Evolutionary conservation across 2,888 invertebrate species (phyloP).

Genomic region (Dicranocentrus wangi): DNA sequence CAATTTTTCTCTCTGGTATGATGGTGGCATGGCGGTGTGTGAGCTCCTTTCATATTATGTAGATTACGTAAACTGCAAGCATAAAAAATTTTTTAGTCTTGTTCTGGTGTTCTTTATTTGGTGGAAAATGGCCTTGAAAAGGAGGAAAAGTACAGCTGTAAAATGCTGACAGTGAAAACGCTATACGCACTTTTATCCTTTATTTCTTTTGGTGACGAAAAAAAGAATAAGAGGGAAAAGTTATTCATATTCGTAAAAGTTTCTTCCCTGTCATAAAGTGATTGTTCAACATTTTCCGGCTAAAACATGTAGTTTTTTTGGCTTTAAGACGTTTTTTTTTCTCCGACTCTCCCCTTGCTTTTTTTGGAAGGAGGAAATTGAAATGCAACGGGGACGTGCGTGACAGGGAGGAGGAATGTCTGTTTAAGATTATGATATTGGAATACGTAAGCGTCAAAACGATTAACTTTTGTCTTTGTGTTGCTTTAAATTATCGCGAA

Average conservation of each 20-base stretch:
- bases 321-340: too few relatives aligned
- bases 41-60: constrained; percentile 41
- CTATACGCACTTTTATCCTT: constrained; percentile 30
- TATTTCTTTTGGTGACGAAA: constrained; percentile 20
- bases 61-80: constrained; percentile 57
- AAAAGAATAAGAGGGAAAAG: too few relatives aligned
- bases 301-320: too few relatives aligned
- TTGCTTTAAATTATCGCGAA: too few relatives aligned
- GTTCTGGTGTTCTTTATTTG: constrained; percentile 6
- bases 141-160: constrained; percentile 13
- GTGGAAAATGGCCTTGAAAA: constrained; percentile 40
- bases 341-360: too few relatives aligned
- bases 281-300: constrained; percentile 48
- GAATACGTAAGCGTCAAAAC: too few relatives aligned
- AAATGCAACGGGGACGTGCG: too few relatives aligned
- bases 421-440: too few relatives aligned
- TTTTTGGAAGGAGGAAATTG: too few relatives aligned
- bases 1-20: constrained; percentile 6
- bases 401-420: too few relatives aligned
- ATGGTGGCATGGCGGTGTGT: constrained; percentile 1
- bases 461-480: too few relatives aligned
- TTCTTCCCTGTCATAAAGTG: constrained; percentile 37
- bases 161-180: constrained; percentile 21
- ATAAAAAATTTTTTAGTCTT: constrained; percentile 34
- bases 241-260: constrained; percentile 27